Base-by-base conservation (phyloP, 2,888 invertebrate species). In the Trichogramma evanescens region DNA sequence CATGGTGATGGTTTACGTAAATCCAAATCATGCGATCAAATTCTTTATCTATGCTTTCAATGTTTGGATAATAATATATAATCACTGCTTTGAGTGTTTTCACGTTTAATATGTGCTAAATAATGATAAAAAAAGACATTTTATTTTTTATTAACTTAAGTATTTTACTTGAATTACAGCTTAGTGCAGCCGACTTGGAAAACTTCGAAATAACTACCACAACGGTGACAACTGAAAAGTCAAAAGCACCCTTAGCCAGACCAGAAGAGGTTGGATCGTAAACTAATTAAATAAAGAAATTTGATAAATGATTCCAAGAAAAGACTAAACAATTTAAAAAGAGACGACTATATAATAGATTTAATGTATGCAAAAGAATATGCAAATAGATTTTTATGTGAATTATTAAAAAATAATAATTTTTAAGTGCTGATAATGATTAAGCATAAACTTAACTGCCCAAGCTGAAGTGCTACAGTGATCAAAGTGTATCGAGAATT, bases 181-280 rank as follows among this genome's bases (percentile, higher is more conserved):
- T 77, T 76, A 77, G 72, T 64, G 72, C 76, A 39, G 74, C 77
- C 42, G 77, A 77, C 65, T 70, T 77, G 65, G 75, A 74, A 41
- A 77, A 77, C 55, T 68, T 77, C 65, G 75, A 76, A 57, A 72
- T 75, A 48, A 75, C 75, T 38, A 75, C 74, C 46, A 75, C 75
- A 41, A 77, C 74, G 26, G 74, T 77, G 42, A 76, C 75, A 13
- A 76, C 75, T 8, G 77, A 76, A 67, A 77, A 76, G 58, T 73
- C 76, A 5, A 77, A 77, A 68, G 73, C 75, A 43, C 75, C 77
- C 51, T 67, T 76, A 63, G 73, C 76, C 43, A 73, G 75, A 71
- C 72, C 77, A 50, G 77, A 77, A 61, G 75, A 77, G 66, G 74
- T 77, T 55, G 74, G 74, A 60, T 75, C 76, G 66, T 76, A 76